Evolutionary conservation across 2,113 vertebrate species (phyloP).

Genomic region (Chaetodon trifascialis): DNA sequence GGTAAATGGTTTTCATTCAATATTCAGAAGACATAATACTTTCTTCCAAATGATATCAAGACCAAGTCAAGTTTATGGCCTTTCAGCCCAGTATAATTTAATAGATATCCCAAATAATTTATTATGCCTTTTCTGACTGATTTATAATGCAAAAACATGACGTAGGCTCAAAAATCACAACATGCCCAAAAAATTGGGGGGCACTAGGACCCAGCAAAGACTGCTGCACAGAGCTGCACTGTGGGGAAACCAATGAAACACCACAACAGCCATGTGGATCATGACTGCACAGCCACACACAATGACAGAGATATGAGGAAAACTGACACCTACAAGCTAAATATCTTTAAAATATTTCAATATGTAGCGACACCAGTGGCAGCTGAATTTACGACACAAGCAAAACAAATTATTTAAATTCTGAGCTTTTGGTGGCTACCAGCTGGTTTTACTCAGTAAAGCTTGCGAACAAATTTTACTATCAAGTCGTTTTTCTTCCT

Average conservation of each 20-base stretch:
- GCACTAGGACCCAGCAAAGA: constrained; percentile 17
- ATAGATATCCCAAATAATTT: constrained; percentile 8
- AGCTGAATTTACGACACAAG: neutral
- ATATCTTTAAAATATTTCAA: neutral
- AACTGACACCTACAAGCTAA: neutral
- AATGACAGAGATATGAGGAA: constrained; percentile 7
- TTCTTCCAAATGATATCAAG: neutral
- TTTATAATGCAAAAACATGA: neutral
- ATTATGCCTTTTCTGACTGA: constrained; percentile 7
- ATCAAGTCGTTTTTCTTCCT: neutral
- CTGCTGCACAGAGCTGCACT: constrained; percentile 17
- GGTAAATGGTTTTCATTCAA: neutral
- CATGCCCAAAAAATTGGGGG: neutral
- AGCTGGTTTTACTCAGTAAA: neutral
- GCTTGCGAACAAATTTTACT: neutral
- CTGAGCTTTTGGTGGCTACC: neutral
- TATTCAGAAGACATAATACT: neutral
- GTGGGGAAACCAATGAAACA: constrained; percentile 6
- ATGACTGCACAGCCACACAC: neutral
- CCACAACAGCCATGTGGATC: neutral
- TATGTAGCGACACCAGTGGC: neutral
- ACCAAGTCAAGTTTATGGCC: neutral
- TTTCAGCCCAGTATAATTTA: neutral
- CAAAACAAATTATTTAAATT: neutral
- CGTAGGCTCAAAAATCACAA: neutral